phyloP scores from a whole-genome alignment of 2,888 invertebrate genomes.

The Leptinotarsa juncta region DNA sequence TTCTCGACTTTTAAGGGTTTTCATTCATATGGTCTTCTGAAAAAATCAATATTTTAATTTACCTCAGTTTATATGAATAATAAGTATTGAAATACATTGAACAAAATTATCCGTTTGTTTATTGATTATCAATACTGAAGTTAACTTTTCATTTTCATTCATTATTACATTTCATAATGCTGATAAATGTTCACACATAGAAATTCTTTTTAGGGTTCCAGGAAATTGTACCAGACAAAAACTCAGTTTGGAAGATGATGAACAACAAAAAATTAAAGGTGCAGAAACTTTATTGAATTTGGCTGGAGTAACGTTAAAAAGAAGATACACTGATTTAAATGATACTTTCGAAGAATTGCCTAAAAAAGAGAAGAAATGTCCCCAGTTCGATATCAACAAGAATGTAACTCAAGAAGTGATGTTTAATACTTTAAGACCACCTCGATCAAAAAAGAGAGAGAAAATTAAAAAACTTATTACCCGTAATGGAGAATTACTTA shows the following conservation, averaged over 20 bases:
- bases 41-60: too few species aligned
- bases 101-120: too few species aligned
- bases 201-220: conserved; percentile 40
- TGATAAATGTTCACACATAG: too few species aligned
- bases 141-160: neutral
- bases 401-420: conserved; percentile 54
- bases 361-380: conserved; percentile 42
- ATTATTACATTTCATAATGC: too few species aligned
- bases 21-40: too few species aligned
- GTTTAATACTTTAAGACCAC: conserved; percentile 59
- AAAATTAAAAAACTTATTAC: conserved; percentile 53
- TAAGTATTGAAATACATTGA: too few species aligned
- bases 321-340: conserved; percentile 54
- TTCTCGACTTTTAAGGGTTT: too few species aligned
- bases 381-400: conserved; percentile 47
- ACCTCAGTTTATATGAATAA: too few species aligned
- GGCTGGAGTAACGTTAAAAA: conserved; percentile 70
- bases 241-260: conserved; percentile 70
- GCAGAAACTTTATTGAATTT: conserved; percentile 83
- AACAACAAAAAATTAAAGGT: conserved; percentile 79
- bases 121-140: too few species aligned
- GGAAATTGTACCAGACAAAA: conserved; percentile 57
- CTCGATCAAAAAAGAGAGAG: conserved; percentile 59
- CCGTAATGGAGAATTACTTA: conserved; percentile 61
- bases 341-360: conserved; percentile 35